phyloP scores from a whole-genome alignment of 2,113 vertebrate species.

The Sula dactylatra region DNA sequence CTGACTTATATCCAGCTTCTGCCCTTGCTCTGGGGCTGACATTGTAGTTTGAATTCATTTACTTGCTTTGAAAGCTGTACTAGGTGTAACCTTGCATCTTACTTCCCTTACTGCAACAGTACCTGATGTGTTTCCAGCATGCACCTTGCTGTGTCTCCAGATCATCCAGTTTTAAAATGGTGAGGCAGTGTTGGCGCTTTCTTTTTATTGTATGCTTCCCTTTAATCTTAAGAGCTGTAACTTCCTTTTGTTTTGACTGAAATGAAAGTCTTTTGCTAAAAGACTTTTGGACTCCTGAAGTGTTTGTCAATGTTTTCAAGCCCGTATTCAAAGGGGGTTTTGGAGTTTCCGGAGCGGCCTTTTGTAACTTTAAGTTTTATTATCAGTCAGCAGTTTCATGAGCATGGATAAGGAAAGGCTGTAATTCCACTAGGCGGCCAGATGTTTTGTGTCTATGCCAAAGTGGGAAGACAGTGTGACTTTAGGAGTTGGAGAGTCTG shows the following conservation, averaged over 20 bases:
- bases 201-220: not conserved
- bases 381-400: not conserved
- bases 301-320: not conserved
- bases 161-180: not conserved
- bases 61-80: not conserved
- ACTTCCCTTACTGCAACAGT: not conserved
- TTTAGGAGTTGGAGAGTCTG: not conserved
- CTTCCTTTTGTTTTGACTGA: not conserved
- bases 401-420: not conserved
- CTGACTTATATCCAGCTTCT: not conserved
- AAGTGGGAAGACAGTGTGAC: not conserved
- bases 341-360: not conserved
- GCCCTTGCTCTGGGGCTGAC: constrained; percentile 6
- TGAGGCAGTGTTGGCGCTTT: not conserved
- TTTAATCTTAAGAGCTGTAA: not conserved
- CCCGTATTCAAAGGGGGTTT: not conserved
- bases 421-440: not conserved
- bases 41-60: not conserved
- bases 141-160: not conserved
- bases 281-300: not conserved
- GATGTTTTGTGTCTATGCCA: constrained; percentile 19
- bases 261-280: not conserved
- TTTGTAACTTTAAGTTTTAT: not conserved
- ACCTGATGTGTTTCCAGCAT: not conserved
- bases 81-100: not conserved